Conservation (phyloP, 2,888 invertebrate genomes). For the Torymus texanus region DNA sequence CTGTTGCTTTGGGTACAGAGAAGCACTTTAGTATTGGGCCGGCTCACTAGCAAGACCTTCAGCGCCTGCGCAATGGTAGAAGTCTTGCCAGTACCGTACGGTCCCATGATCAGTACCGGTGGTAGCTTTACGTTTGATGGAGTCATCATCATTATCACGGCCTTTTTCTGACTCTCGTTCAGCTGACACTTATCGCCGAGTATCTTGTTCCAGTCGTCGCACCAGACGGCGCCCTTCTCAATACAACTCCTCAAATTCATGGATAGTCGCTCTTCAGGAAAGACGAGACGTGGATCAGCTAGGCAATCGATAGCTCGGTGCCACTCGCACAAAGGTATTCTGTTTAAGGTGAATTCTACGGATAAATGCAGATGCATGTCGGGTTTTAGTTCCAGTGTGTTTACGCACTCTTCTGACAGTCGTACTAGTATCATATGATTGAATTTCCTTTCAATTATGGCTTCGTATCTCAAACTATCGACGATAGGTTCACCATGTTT, state of each 20-base stretch:
- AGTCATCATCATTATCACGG: conserved; percentile 85
- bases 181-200: conserved; percentile 79
- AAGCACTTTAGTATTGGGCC: conserved; percentile 82
- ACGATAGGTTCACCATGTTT: conserved; percentile 22
- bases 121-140: conserved; percentile 80
- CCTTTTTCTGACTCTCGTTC: conserved; percentile 87
- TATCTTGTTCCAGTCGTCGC: conserved; percentile 61
- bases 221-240: conserved; percentile 24
- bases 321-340: conserved; percentile 89
- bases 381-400: conserved; percentile 79
- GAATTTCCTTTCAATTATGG: conserved; percentile 86
- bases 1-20: conserved; percentile 93
- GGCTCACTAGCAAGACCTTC: conserved; percentile 76
- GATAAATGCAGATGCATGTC: conserved; percentile 82
- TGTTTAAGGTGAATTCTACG: conserved; percentile 88
- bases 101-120: conserved; percentile 85
- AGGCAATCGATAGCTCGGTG: conserved; percentile 88
- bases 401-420: conserved; percentile 81
- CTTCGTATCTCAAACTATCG: conserved; percentile 78
- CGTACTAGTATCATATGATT: conserved; percentile 86
- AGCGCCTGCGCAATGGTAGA: conserved; percentile 84
- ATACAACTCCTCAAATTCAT: neutral
- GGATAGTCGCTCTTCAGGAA: conserved; percentile 75
- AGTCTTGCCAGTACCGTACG: conserved; percentile 92
- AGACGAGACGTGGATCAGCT: conserved; percentile 82